Conservation (phyloP, 2,113 vertebrate genomes). For the Lamprotornis superbus region DNA sequence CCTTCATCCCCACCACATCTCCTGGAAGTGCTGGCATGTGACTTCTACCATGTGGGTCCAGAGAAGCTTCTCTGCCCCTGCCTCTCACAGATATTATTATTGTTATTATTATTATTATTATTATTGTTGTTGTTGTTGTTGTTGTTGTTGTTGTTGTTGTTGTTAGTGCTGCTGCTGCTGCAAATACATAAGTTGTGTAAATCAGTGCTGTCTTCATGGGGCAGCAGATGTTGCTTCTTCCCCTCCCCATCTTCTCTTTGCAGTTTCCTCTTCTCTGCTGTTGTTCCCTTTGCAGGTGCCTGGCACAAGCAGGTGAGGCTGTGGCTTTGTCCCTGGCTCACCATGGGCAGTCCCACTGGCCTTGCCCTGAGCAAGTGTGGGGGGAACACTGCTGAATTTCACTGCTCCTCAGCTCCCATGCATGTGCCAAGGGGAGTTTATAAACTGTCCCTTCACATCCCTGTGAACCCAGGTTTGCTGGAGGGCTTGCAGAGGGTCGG, state of each 20-base stretch:
- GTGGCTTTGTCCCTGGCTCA: not conserved
- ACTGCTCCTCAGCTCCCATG: not conserved
- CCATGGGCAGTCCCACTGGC: fast-evolving
- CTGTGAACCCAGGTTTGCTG: not conserved
- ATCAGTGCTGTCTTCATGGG: not conserved
- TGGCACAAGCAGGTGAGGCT: fast-evolving
- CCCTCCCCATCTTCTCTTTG: not conserved
- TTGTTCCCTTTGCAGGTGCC: not conserved
- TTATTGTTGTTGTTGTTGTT: not conserved
- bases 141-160: too few species aligned
- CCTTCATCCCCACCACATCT: not conserved
- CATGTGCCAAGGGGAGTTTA: not conserved
- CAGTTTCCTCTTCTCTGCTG: not conserved
- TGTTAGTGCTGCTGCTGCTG: not conserved
- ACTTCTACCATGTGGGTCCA: not conserved
- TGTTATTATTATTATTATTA: not conserved
- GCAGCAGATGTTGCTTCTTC: not conserved
- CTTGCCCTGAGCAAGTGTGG: not conserved
- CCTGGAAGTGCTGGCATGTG: too few species aligned
- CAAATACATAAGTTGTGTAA: not conserved
- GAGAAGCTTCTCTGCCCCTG: not conserved
- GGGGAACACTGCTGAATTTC: not conserved
- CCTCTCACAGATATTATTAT: fast-evolving
- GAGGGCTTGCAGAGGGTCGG: not conserved
- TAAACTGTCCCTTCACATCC: not conserved